A percentile compares a stretch with the other conserved stretches of the same genome.
Evolutionary conservation across 1,140 invertebrate genomes (phyloP).

Genomic region (Pomacea maculata): DNA sequence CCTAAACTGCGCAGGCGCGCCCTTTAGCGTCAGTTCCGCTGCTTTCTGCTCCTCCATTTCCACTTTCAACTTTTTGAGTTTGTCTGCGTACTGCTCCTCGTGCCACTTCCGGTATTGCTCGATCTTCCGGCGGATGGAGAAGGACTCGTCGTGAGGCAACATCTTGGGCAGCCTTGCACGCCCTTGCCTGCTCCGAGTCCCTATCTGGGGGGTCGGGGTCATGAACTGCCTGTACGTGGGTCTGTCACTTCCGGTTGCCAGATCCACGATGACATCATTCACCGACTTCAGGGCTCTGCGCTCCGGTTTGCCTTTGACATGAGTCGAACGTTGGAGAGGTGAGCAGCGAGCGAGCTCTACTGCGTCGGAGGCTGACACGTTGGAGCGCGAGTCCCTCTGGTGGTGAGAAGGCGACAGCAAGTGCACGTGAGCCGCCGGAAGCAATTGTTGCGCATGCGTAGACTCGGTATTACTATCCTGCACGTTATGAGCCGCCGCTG

Average conservation of each 20-base stretch:
- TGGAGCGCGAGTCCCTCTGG: background rate
- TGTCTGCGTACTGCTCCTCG: slow-evolving; percentile 28
- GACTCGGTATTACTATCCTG: no score
- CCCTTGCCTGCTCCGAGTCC: background rate
- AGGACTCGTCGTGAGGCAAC: background rate
- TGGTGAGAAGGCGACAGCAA: no score
- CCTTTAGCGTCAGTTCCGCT: background rate
- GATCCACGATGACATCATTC: background rate
- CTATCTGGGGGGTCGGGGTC: background rate
- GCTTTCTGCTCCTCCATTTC: slow-evolving; percentile 15
- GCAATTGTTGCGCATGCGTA: background rate
- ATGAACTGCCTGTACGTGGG: background rate
- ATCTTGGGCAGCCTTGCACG: slow-evolving; percentile 3
- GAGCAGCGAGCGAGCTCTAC: slow-evolving; percentile 1
- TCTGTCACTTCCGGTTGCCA: background rate
- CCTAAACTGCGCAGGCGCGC: background rate
- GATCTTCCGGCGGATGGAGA: slow-evolving; percentile 27
- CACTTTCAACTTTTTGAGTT: slow-evolving; percentile 25
- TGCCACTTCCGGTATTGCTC: slow-evolving; percentile 33
- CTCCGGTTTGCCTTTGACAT: background rate
- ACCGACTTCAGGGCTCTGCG: slow-evolving; percentile 7
- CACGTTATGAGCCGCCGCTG: background rate
- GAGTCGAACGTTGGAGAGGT: background rate
- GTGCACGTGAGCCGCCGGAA: background rate
- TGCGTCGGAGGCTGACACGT: background rate